A percentile compares a stretch with the other conserved stretches of the same genome.
These are phyloP conservation scores for Pygoscelis antarcticus DNA, from an alignment of 2,113 vertebrate genomes.

Conservation along the genomic window DNA sequence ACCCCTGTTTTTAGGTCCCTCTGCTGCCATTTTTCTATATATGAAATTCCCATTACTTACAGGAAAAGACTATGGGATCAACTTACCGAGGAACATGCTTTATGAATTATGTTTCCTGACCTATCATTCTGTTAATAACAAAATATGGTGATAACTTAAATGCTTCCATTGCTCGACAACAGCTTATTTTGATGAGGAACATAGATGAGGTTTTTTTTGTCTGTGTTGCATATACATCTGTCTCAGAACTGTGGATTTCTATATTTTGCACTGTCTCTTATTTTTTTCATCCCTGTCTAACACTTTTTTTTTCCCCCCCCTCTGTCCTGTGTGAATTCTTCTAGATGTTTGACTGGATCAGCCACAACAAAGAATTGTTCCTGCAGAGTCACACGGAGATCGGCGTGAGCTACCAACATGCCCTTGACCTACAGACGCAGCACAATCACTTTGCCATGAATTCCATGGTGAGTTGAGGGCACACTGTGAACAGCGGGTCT, in stretches of 20 bases:
- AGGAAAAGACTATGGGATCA: background rate
- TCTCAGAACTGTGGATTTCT: background rate
- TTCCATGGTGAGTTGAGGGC: constrained; percentile 87
- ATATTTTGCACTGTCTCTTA: background rate
- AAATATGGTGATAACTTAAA: background rate
- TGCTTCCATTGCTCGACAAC: background rate
- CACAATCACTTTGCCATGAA: constrained; percentile 99
- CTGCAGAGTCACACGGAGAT: constrained; percentile 98
- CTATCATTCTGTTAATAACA: background rate
- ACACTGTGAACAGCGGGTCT: background rate
- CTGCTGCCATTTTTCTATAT: background rate
- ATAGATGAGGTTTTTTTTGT: background rate
- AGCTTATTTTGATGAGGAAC: background rate
- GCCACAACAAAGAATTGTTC: constrained; percentile 98
- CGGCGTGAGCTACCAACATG: constrained; percentile 92
- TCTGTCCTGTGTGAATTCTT: background rate
- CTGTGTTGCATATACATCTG: background rate
- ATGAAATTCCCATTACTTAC: background rate
- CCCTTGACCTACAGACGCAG: constrained; percentile 95
- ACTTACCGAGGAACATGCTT: background rate
- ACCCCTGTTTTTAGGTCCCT: background rate
- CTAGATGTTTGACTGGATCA: constrained; percentile 99
- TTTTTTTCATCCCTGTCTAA: background rate
- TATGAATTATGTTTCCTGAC: background rate
- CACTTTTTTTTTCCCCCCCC: accelerated